These are phyloP conservation scores for Thryonomys swinderianus DNA, from an alignment of 2,113 vertebrate genomes.

Conservation along the genomic window DNA sequence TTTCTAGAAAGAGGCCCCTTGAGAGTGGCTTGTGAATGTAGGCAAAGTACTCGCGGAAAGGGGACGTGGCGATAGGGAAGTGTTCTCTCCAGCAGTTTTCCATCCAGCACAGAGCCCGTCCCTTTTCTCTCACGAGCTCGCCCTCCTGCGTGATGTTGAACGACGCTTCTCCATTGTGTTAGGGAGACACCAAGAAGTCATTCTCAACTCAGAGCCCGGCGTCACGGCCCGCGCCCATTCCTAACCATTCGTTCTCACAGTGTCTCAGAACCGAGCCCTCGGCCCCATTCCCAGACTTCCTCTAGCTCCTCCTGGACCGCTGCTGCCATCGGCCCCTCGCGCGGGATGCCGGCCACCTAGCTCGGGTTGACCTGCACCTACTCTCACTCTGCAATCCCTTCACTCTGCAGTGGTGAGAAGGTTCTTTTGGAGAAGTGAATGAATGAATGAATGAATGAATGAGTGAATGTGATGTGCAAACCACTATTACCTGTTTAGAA, in stretches of 20 bases:
- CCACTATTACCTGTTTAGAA: neutral
- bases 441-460: too few species aligned
- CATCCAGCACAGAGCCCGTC: neutral
- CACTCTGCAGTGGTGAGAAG: neutral
- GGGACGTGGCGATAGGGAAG: too few species aligned
- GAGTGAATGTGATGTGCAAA: neutral
- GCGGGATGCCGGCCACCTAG: neutral
- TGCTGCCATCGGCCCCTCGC: neutral
- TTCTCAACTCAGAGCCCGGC: neutral
- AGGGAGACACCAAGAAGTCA: neutral
- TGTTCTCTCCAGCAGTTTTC: neutral
- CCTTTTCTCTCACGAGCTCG: neutral
- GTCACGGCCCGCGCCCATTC: neutral
- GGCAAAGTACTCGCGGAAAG: neutral
- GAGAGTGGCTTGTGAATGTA: neutral
- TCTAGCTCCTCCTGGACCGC: neutral
- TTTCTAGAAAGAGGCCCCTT: neutral
- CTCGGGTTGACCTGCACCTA: neutral
- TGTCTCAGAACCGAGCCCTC: neutral
- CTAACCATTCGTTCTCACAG: neutral
- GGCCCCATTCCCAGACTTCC: neutral
- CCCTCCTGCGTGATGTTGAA: neutral
- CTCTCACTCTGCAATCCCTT: neutral
- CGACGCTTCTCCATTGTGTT: neutral
- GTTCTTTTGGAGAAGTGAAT: neutral